Base-by-base conservation (phyloP, 2,113 vertebrate genomes). In the Collichthys lucidus region DNA sequence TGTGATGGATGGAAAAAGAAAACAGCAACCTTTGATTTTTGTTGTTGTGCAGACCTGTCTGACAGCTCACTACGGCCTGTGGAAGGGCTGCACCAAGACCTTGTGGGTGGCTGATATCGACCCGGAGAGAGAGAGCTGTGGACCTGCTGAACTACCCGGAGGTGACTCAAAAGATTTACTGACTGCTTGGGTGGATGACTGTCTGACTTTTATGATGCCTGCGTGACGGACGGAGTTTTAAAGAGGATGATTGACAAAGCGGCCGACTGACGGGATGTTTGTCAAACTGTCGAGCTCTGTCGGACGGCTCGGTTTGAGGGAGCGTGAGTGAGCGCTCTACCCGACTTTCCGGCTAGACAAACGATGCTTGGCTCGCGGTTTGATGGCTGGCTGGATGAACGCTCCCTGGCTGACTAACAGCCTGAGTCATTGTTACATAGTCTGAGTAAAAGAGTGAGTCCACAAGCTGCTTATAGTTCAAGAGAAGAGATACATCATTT, bases 21-120 rank as follows among this genome's bases (percentile, higher is more conserved):
- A 5, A 35, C 6, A 35, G 7, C 3, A 35, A 35, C 59, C 47
- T 60, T 1, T 47, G 62, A 42, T 50, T 4, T 59, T 3, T 59
- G n/a, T 47, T 4, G 0, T 74, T 46, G 46, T 70, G 15, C 85
- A 95, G 82, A 95, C 96, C 0, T 97, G 97, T 31, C 89, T 95
- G 5, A 93, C 95, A 0, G 95, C 95, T 46, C 95, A 98, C 89
- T 95, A 95, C 11, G 96, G 97, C 15, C 93, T 98, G 55, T 98
- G 97, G 97, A 97, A 97, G 82, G 87, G 95, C 82, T 98, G 97
- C 89, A 92, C 92, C 74, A 96, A 96, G 92, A 94, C 92, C 0
- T 91, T 98, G 84, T 96, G 94, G 96, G 92, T 96, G 86, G 89
- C 94, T 1, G 96, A 97, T 31, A 92, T 97, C 52, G 95, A 96